Evolutionary conservation across 2,113 vertebrate species (phyloP).

Genomic region (Pterocles orientalis): DNA sequence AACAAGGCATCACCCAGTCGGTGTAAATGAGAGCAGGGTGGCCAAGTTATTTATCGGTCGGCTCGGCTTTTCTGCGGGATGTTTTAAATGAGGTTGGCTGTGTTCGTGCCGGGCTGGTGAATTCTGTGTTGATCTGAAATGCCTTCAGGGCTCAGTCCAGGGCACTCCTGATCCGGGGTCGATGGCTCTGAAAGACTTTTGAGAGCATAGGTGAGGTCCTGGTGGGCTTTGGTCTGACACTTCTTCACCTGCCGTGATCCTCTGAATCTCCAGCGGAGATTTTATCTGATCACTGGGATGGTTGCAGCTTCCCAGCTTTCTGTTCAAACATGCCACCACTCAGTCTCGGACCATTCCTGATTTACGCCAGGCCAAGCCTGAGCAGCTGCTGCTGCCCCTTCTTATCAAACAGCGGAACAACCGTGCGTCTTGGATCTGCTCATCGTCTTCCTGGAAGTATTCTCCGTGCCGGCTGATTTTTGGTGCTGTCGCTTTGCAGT

Average conservation of each 20-base stretch:
- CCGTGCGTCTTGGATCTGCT: background rate
- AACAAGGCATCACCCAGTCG: background rate
- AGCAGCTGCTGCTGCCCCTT: background rate
- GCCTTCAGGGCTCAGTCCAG: background rate
- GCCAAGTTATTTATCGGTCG: background rate
- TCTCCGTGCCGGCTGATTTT: background rate
- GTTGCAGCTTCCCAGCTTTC: background rate
- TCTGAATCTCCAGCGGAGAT: conserved; percentile 4
- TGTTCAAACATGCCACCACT: background rate
- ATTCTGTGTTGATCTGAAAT: background rate
- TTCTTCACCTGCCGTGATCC: background rate
- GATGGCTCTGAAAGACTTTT: background rate
- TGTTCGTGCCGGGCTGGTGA: background rate
- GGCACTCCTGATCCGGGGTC: background rate
- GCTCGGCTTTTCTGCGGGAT: background rate
- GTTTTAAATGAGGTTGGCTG: background rate
- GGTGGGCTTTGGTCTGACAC: background rate
- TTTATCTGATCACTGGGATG: background rate
- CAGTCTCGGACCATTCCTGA: background rate
- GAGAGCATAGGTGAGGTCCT: background rate
- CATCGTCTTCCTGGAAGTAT: background rate
- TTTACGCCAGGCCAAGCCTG: background rate
- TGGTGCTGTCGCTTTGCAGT: background rate
- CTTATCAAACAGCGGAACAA: background rate
- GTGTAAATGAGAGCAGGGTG: background rate